These are phyloP conservation scores for Megaptera novaeangliae DNA, from an alignment of 2,113 vertebrate species.

Conservation along the genomic window DNA sequence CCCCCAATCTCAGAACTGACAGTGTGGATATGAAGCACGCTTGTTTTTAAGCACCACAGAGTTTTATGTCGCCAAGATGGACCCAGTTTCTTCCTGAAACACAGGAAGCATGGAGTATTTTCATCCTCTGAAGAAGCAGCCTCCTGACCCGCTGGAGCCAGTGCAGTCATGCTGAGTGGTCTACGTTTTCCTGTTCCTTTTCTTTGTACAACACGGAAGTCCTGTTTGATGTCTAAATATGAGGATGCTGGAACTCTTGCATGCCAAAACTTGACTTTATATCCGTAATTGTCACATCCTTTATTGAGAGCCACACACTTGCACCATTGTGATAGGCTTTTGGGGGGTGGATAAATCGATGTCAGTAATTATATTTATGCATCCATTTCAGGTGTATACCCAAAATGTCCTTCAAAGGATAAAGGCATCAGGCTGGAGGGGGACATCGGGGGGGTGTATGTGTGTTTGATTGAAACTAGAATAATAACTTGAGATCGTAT, in stretches of 20 bases:
- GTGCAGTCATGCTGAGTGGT: constrained; percentile 78
- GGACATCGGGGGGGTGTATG: neutral
- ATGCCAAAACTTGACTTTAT: constrained; percentile 76
- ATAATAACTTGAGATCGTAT: neutral
- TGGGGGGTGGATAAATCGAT: neutral
- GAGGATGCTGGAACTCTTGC: constrained; percentile 75
- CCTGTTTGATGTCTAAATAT: constrained; percentile 81
- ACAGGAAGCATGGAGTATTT: constrained; percentile 82
- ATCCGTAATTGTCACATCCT: constrained; percentile 77
- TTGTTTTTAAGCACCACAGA: constrained; percentile 76
- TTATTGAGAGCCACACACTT: constrained; percentile 46
- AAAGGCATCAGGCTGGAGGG: neutral
- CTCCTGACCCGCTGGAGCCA: constrained; percentile 78
- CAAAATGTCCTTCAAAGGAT: neutral
- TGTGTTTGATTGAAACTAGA: neutral
- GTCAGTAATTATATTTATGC: constrained; percentile 55
- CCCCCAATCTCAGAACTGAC: constrained; percentile 69
- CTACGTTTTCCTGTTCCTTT: constrained; percentile 83
- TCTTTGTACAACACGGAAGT: constrained; percentile 75
- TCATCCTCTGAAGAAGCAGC: constrained; percentile 75
- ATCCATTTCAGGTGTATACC: neutral
- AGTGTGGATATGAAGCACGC: constrained; percentile 70
- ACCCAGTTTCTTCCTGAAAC: constrained; percentile 81
- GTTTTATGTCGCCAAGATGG: constrained; percentile 76
- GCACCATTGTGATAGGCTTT: constrained; percentile 4